Evolutionary conservation across 1,140 invertebrate species (phyloP), one percentile per base, ranked within the genome.

Genomic region (Dolichoris vasculosae): DNA sequence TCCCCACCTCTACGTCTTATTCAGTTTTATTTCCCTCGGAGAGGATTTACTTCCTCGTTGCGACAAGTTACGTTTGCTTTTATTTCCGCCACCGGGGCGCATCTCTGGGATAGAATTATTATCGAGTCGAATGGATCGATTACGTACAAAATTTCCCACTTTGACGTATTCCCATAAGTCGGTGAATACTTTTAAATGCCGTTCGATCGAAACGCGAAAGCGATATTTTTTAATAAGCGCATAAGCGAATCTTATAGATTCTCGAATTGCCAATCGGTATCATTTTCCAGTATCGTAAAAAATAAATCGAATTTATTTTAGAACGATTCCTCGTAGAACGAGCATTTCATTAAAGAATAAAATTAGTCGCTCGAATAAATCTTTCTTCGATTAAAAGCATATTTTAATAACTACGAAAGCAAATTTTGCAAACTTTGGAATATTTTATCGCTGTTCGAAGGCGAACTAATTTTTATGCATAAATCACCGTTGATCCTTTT

Each of bases 61-160:
- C 9, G 7, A n/a, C n/a, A n/a, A 9, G 6, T 55, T 17, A 20
- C 9, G 51, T 17, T 17, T 17, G 51, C 9, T 55, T 55, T 55
- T 20, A 17, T 20, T 2, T 55, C 15, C 6, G 2, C 51, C n/a
- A n/a, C n/a, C n/a, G n/a, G n/a, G n/a, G n/a, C n/a, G n/a, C n/a
- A n/a, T n/a, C n/a, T n/a, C n/a, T n/a, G n/a, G n/a, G n/a, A n/a
- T n/a, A n/a, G n/a, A 55, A 55, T 17, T 55, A 55, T 17, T 55
- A 55, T 55, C 51, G n/a, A n/a, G n/a, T n/a, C n/a, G n/a, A n/a
- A n/a, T n/a, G n/a, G 75, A 55, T 77, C 75, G 48, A 55, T 77
- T 35, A 30, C 23, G 51, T 13, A 20, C 48, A 48, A 43, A 46
- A 75, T 75, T 46, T 30, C 8, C 2, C 30, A 30, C 26, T 32